Conservation (phyloP, 2,113 vertebrate species). For the Cryptotis parvus region DNA sequence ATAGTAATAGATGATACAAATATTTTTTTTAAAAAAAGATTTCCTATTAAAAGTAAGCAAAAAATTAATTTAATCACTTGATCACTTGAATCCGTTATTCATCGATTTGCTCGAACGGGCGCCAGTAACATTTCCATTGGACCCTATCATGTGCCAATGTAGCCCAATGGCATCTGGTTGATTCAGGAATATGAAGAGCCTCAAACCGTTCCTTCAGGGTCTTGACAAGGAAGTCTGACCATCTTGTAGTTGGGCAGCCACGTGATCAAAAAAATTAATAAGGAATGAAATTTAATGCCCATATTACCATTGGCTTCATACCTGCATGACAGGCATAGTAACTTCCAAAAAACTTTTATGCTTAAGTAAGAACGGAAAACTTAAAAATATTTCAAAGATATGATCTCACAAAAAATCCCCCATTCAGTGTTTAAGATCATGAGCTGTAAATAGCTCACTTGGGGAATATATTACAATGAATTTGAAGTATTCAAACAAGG, state of each 20-base stretch:
- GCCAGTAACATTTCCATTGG: too few relatives aligned
- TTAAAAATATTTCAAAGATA: not conserved
- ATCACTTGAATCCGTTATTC: too few relatives aligned
- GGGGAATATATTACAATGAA: conserved; percentile 7
- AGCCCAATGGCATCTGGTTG: too few relatives aligned
- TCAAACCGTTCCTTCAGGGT: too few relatives aligned
- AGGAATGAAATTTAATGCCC: not conserved
- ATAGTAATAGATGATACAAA: not conserved
- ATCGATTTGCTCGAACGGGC: too few relatives aligned
- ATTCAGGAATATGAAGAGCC: too few relatives aligned
- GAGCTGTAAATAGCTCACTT: not conserved
- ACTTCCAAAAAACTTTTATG: not conserved
- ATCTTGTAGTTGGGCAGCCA: too few relatives aligned
- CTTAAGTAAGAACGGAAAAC: not conserved
- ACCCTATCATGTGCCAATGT: too few relatives aligned
- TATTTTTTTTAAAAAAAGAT: not conserved
- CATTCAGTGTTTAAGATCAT: not conserved
- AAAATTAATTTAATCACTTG: too few relatives aligned
- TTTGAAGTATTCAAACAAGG: not conserved
- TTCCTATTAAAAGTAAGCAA: not conserved
- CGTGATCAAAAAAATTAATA: too few relatives aligned
- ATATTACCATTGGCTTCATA: not conserved
- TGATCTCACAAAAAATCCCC: not conserved
- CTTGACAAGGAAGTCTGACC: too few relatives aligned
- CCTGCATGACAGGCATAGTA: not conserved